Base-by-base conservation (phyloP, 2,113 vertebrate genomes). In the Cryptomyrus ogoouensis region DNA sequence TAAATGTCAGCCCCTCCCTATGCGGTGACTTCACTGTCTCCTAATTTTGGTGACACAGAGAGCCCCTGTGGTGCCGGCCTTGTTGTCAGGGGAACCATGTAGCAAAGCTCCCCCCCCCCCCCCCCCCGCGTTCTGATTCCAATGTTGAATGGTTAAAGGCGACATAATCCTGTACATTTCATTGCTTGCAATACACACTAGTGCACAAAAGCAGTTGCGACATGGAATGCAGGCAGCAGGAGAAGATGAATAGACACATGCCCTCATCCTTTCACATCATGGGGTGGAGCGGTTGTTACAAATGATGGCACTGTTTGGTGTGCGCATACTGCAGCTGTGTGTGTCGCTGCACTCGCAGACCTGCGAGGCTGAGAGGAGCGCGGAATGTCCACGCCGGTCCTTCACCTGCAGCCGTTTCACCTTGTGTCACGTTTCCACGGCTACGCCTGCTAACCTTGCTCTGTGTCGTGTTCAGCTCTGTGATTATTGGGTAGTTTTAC, bases 1-100 rank as follows among this genome's bases (percentile, higher is more conserved):
- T 66, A 90, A 88, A 85, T 90, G 87, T 91, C 89, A 70, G 50
- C 90, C 83, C 86, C 89, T 39, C 80, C 90, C 83, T 52, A 87
- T 62, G 39, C 80, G 27, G 24, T 35, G 46, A 24, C 87, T n/a
- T 89, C 19, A 88, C 24, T 31, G 70, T 85, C 89, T 47, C 35
- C 80, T 83, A 83, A 85, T 90, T 56, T 70, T 10, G 8, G n/a
- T 90, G 56, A 74, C 58, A 86, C 84, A 50, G 53, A 49, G 84
- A 47, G 42, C 39, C 83, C 27, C 56, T 3, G 44, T 90, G 56
- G 56, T 39, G 46, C 27, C 1, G 4, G 70, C 70, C 70, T 39
- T 35, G 70, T 77, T 77, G 70, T 77, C 35, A 39, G 70, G 83
- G 53, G 53, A 86, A n/a, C 84, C n/a, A 52, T 49, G 80, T 35